Evolutionary conservation across 2,888 invertebrate genomes (phyloP), one percentile per base, ranked within the genome.

Genomic region (Metalampra italica): DNA sequence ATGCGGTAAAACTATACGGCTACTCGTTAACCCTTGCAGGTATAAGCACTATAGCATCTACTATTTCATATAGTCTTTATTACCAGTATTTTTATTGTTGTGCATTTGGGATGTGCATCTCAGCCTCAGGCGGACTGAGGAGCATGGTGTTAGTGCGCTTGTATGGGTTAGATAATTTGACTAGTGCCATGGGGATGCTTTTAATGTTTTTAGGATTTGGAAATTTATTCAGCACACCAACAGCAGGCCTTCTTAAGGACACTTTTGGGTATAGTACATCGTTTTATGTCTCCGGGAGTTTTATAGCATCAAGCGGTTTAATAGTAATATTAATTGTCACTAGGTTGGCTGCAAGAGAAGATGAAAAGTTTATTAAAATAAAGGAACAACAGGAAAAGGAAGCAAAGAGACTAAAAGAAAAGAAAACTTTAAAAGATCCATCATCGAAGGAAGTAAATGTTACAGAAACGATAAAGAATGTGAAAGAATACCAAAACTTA

Each of bases 141-240:
- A 54, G 56, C 32, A 8, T 52, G 9, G 39, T 46, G 3, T 14
- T 56, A 29, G 54, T 54, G 34, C 22, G 38, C 11, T 38, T 56
- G n/a, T 56, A 50, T 29, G 56, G 56, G 5, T 34, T 56, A 13
- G 56, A 56, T 7, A 51, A 46, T 29, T 43, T 56, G 15, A 56
- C 56, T 12, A 56, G 51, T 48, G 52, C 47, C 4, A 52, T 44
- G 0, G 56, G 56, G 1, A 51, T 56, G 43, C 14, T 54, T 22
- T 38, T 54, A 14, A 36, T 56, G 45, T 56, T 54, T 39, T 36
- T 49, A 22, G 56, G 56, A 4, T 34, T 56, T 7, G 56, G 52
- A 11, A 51, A 43, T 43, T 40, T 56, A 13, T 1, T 52, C 2
- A 42, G 56, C n/a, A 49, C 52, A 1, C 52, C 54, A 7, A 7